Percentiles rank a stretch among this genome's conserved stretches.
phyloP scores from a whole-genome alignment of 1,140 invertebrate genomes.

The Trichogramma pretiosum region DNA sequence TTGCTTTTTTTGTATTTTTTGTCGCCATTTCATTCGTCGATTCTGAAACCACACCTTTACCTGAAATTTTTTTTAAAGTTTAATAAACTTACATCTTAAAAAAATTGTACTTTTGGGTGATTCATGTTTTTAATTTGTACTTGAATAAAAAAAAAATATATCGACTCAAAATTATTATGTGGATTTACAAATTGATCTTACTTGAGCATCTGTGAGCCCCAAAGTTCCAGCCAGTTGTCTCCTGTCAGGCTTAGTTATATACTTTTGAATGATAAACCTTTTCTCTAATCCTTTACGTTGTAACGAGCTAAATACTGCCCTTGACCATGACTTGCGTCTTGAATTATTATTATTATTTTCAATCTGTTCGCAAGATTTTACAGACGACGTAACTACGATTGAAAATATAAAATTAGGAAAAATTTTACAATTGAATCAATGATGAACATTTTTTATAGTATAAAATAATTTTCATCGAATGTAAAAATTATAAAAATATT shows the following conservation, averaged over 20 bases:
- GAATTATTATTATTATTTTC: no score
- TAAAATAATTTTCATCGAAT: no score
- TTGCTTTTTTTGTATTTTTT: conserved; percentile 61
- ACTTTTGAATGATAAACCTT: conserved; percentile 85
- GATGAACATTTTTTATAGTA: no score
- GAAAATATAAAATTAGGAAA: no score
- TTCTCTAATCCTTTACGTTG: conserved; percentile 85
- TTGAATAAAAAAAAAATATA: no score
- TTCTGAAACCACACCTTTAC: conserved; percentile 94
- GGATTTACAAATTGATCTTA: conserved; percentile 23
- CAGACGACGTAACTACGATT: no score
- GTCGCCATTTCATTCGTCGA: conserved; percentile 86
- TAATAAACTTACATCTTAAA: no score
- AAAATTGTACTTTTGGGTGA: no score
- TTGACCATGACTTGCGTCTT: conserved; percentile 81
- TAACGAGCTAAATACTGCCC: conserved; percentile 88
- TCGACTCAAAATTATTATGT: conserved; percentile 9
- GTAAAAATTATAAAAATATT: no score
- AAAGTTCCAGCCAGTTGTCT: conserved; percentile 82
- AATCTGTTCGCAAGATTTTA: no score
- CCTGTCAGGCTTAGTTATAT: conserved; percentile 88
- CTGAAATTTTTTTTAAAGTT: conserved; percentile 40
- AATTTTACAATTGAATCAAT: no score
- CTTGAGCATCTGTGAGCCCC: conserved; percentile 81
- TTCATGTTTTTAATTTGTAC: no score